phyloP scores from a whole-genome alignment of 2,113 vertebrate species.

The Centropus unirufus region DNA sequence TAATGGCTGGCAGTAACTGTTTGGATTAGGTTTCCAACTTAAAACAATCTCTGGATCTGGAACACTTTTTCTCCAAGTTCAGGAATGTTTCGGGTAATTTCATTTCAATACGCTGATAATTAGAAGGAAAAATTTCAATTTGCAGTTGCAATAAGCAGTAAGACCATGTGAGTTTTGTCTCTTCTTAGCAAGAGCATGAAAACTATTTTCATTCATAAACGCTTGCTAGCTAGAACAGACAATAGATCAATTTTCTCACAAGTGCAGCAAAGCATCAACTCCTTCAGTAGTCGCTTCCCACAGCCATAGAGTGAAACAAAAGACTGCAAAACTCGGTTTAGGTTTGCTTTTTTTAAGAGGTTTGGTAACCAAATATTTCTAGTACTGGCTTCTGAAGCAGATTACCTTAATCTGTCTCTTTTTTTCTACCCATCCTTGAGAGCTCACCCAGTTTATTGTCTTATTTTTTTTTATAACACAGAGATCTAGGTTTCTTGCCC shows the following conservation, averaged over 20 bases:
- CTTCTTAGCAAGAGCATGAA: not conserved
- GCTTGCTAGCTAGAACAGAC: not conserved
- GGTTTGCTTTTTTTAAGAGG: not conserved
- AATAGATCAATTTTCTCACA: not conserved
- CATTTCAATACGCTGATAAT: not conserved
- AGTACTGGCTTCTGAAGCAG: not conserved
- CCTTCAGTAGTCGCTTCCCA: not conserved
- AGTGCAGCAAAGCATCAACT: not conserved
- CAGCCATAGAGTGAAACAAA: not conserved
- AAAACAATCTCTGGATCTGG: not conserved
- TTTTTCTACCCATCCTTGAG: not conserved
- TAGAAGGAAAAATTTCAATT: not conserved
- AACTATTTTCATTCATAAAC: not conserved
- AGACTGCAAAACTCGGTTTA: not conserved
- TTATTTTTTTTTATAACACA: not conserved
- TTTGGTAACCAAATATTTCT: not conserved
- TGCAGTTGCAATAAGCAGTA: not conserved
- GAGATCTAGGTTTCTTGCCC: accelerated
- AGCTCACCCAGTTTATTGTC: too few relatives aligned
- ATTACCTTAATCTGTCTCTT: not conserved
- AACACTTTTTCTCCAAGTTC: not conserved
- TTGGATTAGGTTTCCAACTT: not conserved
- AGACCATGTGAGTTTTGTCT: not conserved
- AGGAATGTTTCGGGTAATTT: not conserved
- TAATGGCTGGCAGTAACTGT: not conserved